phyloP scores from a whole-genome alignment of 35 echinoderm and acorn worm species.

The Heliocidaris tuberculata region DNA sequence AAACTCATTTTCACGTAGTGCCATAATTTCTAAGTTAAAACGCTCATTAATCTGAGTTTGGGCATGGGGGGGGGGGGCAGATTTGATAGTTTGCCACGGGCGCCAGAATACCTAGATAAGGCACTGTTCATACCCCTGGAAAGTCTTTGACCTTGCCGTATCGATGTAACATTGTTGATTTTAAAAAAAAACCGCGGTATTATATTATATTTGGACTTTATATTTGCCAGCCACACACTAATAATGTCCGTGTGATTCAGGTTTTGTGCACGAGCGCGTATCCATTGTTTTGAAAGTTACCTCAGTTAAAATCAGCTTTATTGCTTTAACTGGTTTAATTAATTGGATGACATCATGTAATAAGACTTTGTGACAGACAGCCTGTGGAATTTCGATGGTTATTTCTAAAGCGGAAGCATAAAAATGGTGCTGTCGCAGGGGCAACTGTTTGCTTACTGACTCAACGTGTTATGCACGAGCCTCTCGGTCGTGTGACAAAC shows the following conservation, averaged over 20 bases:
- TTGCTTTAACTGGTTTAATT: neutral
- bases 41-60: no score
- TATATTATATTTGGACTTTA: neutral
- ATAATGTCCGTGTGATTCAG: neutral
- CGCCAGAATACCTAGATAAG: no score
- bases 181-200: neutral
- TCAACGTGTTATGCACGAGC: neutral
- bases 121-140: no score
- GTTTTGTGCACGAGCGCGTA: neutral
- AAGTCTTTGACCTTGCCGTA: neutral
- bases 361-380: neutral
- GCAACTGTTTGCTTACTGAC: neutral
- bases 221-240: neutral
- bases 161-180: neutral
- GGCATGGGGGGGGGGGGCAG: no score
- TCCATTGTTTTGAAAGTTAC: neutral
- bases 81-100: no score
- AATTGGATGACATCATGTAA: neutral
- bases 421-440: neutral
- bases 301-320: neutral
- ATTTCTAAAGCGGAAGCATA: neutral
- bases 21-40: no score
- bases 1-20: no score
- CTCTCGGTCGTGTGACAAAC: slow-evolving; percentile 27
- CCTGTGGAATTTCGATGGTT: neutral